Evolutionary conservation across 2,113 vertebrate species (phyloP).

Genomic region (Psephotus haematonotus): DNA sequence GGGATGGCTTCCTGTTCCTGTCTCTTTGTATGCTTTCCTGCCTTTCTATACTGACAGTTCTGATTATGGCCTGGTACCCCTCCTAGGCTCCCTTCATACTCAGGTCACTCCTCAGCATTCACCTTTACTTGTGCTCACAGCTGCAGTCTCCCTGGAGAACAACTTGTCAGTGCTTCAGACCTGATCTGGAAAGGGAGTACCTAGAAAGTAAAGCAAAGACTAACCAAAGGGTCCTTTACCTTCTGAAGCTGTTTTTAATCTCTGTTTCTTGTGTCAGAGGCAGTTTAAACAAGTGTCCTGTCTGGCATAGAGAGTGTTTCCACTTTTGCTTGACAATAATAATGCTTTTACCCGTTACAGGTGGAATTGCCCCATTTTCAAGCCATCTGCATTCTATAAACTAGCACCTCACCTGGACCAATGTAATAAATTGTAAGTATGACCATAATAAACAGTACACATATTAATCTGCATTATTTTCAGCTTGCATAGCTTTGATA

Average conservation of each 20-base stretch:
- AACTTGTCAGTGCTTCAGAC: background rate
- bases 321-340: background rate
- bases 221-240: background rate
- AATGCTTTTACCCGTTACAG: background rate
- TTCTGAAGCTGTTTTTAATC: background rate
- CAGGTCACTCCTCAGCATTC: background rate
- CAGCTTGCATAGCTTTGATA: background rate
- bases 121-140: background rate
- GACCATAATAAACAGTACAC: background rate
- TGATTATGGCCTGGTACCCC: background rate
- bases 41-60: background rate
- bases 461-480: background rate
- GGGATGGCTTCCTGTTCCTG: background rate
- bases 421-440: background rate
- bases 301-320: background rate
- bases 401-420: background rate
- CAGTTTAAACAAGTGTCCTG: background rate
- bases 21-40: background rate
- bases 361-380: background rate
- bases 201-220: background rate
- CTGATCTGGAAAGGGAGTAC: background rate
- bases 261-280: background rate
- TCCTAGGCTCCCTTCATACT: background rate
- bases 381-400: background rate
- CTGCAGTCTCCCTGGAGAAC: background rate